Evolutionary conservation across 2,888 invertebrate genomes (phyloP), one percentile per base, ranked within the genome.

Genomic region (Meloe dianella): DNA sequence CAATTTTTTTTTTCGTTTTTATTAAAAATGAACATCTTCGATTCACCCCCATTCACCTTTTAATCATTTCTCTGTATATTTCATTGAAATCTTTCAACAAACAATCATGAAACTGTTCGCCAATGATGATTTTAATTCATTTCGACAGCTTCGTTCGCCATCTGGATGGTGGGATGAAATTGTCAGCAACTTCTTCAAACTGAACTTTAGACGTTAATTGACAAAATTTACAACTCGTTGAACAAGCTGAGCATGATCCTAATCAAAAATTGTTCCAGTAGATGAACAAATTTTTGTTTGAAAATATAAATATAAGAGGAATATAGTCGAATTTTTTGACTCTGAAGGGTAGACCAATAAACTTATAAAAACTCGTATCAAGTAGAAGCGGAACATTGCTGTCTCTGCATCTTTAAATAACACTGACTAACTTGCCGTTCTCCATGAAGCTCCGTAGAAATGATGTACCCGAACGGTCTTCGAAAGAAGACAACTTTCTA

Each of bases 11-110:
- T 61, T 35, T 14, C 17, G 30, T 63, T 69, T 63, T 67, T 69
- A 66, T 63, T 66, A 68, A 67, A 70, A 70, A 70, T 68, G 68
- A 63, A 63, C 64, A 65, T 62, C 27, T 1, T 58, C 22, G 20
- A 60, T 60, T 41, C 22, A 22, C 17, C 20, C 20, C 20, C 47
- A 20, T 22, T 20, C 47, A 47, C 47, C 47, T 47, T n/a, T n/a
- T 47, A 47, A 47, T 47, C 20, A 47, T 47, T 20, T 47, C 47
- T 9, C 47, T 47, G 20, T 47, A n/a, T n/a, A n/a, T 2, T 54
- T 54, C 2, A 54, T 54, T 54, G 12, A 22, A n/a, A 54, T 54
- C 22, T 54, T 54, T 41, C 41, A 41, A 41, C 54, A 24, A 54
- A 47, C 47, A 47, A 20, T 47, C 47, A 47, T 27, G 20, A 59